Base-by-base conservation (phyloP, 2,888 invertebrate species). In the Synanthedon tipuliformis region DNA sequence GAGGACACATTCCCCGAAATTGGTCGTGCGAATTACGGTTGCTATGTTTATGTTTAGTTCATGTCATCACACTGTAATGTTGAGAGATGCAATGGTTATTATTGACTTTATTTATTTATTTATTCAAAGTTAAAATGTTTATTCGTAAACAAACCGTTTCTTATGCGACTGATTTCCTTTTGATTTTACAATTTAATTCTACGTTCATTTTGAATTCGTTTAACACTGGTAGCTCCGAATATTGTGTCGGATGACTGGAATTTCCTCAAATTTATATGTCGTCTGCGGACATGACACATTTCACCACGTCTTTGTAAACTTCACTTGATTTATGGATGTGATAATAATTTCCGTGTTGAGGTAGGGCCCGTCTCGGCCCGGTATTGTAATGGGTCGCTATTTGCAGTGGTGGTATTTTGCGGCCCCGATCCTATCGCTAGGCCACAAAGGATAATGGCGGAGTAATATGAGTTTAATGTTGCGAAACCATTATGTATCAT, bases 261-360 rank as follows among this genome's bases (percentile, higher is more conserved):
- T 45, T 45, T 45, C 7, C 4, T 13, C 45, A 45, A 45, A 45
- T 45, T 49, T 16, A 49, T 13, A 12, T 16, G 10, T 18, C 56
- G 57, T 57, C 41, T 52, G 59, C 52, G 60, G 60, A 63, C 61
- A 62, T 63, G 72, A 70, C 67, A 68, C 68, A 66, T 69, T 73
- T 69, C 65, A 62, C 65, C 65, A 63, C 63, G 64, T 73, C 70
- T 73, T 67, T 71, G 69, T 68, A 64, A 66, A 64, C 59, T 57
- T 57, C 61, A 58, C 61, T 64, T 77, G 77, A 81, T 81, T 79
- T 79, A 81, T 76, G 71, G 59, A 58, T 60, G 67, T 68, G 69
- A 79, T 79, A 78, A 79, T 79, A 76, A 79, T 78, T 77, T 81
- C 75, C 75, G 69, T 69, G 72, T 82, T 81, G 80, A 73, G 78